Evolutionary conservation across 1,140 invertebrate genomes (phyloP), one percentile per base, ranked within the genome.

Genomic region (Andricus grossulariae): DNA sequence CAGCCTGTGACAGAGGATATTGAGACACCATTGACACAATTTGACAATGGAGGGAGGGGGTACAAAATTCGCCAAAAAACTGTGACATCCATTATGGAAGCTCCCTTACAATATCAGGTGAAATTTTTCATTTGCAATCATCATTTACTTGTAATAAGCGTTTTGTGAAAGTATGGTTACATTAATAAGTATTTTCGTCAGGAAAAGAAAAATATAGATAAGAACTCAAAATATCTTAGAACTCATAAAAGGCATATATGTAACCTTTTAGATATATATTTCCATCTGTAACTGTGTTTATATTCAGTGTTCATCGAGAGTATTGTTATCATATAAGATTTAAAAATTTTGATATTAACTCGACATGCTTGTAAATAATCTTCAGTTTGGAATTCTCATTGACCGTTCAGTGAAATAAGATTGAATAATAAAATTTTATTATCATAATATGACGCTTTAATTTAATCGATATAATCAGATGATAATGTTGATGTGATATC

Each of bases 21-120:
- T n/a, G n/a, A n/a, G n/a, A n/a, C n/a, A n/a, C n/a, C n/a, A n/a
- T n/a, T n/a, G n/a, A n/a, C n/a, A n/a, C n/a, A n/a, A n/a, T n/a
- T n/a, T n/a, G n/a, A n/a, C n/a, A n/a, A n/a, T n/a, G n/a, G n/a
- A n/a, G n/a, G n/a, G n/a, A n/a, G n/a, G n/a, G n/a, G n/a, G n/a
- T n/a, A n/a, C n/a, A n/a, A n/a, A n/a, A n/a, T n/a, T n/a, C n/a
- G n/a, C n/a, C n/a, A n/a, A n/a, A n/a, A n/a, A n/a, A n/a, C n/a
- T n/a, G n/a, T n/a, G n/a, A n/a, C n/a, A n/a, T n/a, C n/a, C n/a
- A n/a, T n/a, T n/a, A n/a, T n/a, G n/a, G n/a, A n/a, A n/a, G n/a
- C n/a, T n/a, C n/a, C n/a, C n/a, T n/a, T n/a, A n/a, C 10, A 25
- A 60, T 39, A 66, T 66, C 60, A 66, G 60, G 60, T 66, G 60